Evolutionary conservation across 1,140 invertebrate species (phyloP).

Genomic region (Bombus difficillimus): DNA sequence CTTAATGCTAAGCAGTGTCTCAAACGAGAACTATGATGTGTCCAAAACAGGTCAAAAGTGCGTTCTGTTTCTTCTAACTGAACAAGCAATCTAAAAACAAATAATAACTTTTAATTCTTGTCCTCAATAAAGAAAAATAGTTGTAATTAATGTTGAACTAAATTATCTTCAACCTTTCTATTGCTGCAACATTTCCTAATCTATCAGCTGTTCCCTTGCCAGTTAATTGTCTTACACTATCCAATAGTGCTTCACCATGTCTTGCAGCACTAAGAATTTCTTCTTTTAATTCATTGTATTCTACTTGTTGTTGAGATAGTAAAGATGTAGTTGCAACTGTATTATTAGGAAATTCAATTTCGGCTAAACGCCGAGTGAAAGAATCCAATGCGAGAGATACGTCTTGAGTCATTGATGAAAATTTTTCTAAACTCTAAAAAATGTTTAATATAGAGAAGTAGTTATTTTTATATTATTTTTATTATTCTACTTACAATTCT

Average conservation of each 20-base stretch:
- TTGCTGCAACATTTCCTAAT: constrained; percentile 94
- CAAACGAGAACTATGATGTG: constrained; percentile 92
- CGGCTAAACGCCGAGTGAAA: constrained; percentile 92
- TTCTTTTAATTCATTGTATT: constrained; percentile 88
- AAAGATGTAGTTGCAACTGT: constrained; percentile 88
- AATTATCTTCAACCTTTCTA: constrained; percentile 89
- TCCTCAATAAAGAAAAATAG: neutral
- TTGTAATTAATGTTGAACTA: neutral
- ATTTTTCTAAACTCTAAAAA: constrained; percentile 95
- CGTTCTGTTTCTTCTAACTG: constrained; percentile 97
- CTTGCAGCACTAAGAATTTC: constrained; percentile 91
- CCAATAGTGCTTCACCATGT: constrained; percentile 92
- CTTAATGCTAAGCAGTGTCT: constrained; percentile 94
- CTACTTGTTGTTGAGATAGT: constrained; percentile 86
- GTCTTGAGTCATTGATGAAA: constrained; percentile 94
- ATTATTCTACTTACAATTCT: constrained; percentile 89
- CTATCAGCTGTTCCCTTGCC: constrained; percentile 84
- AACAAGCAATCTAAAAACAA: constrained; percentile 89
- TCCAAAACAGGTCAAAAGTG: constrained; percentile 97
- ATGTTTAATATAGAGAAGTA: constrained; percentile 61
- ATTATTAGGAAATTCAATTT: constrained; percentile 93
- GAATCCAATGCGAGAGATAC: constrained; percentile 92
- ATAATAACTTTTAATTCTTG: constrained; percentile 30
- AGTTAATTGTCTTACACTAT: constrained; percentile 85
- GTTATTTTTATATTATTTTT: neutral